A percentile compares a stretch with the other conserved stretches of the same genome.
These are phyloP conservation scores for Neolamprologus brichardi DNA, from an alignment of 2,113 vertebrate genomes.

Conservation along the genomic window DNA sequence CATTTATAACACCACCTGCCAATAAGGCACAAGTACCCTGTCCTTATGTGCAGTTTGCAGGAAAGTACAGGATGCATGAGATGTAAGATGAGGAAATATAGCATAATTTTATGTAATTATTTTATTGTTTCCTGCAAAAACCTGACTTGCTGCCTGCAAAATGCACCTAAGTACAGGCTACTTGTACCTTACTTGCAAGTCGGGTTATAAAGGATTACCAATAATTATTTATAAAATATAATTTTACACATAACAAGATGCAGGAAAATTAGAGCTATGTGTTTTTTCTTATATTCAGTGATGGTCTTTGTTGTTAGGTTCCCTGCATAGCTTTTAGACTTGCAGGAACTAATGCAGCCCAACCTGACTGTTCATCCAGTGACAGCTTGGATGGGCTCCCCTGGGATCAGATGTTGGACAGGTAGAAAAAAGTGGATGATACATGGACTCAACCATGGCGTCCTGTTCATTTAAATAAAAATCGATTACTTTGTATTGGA, in stretches of 20 bases:
- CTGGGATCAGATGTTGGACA: neutral
- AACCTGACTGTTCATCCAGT: neutral
- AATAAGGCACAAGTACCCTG: neutral
- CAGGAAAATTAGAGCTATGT: neutral
- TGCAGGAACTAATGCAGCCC: neutral
- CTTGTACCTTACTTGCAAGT: neutral
- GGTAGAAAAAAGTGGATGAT: neutral
- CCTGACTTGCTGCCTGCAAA: neutral
- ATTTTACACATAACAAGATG: neutral
- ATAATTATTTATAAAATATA: neutral
- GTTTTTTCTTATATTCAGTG: neutral
- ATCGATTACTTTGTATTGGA: neutral
- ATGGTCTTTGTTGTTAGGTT: neutral
- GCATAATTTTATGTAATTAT: neutral
- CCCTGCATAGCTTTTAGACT: neutral
- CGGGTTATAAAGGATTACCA: neutral
- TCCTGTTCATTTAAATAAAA: neutral
- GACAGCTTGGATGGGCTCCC: neutral
- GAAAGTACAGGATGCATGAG: neutral
- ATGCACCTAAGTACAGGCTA: neutral
- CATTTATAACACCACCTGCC: fast-evolving
- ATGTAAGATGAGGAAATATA: neutral
- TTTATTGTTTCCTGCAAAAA: neutral
- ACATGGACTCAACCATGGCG: neutral
- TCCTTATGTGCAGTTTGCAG: neutral